phyloP scores from a whole-genome alignment of 2,113 vertebrate species.

The Vidua macroura region DNA sequence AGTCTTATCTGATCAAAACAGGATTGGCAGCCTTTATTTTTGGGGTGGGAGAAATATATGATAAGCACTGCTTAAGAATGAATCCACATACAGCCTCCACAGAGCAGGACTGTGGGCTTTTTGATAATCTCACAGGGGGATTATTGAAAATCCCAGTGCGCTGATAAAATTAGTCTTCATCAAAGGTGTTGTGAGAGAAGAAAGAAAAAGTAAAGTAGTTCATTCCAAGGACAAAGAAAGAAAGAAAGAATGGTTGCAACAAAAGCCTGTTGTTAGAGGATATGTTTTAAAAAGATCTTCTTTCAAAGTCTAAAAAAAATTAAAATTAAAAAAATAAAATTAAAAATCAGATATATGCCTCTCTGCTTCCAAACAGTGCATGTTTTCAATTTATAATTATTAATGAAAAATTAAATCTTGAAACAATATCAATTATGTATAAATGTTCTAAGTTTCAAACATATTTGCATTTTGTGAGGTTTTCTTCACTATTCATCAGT shows the following conservation, averaged over 20 bases:
- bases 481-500: neutral
- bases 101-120: neutral
- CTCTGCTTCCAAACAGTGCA: neutral
- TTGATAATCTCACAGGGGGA: neutral
- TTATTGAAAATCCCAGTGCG: neutral
- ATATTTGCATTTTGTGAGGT: neutral
- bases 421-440: neutral
- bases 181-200: neutral
- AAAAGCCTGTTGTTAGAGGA: neutral
- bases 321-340: neutral
- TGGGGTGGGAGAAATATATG: neutral
- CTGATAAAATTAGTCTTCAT: neutral
- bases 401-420: neutral
- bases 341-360: neutral
- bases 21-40: neutral
- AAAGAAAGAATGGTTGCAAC: neutral
- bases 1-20: neutral
- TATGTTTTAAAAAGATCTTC: neutral
- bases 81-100: neutral
- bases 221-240: neutral
- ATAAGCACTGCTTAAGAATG: neutral
- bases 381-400: neutral
- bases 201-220: neutral
- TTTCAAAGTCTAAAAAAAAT: neutral
- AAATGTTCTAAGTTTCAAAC: neutral